These are phyloP conservation scores for Eulemur macaco DNA, from an alignment of 2,113 vertebrate species.

Conservation along the genomic window DNA sequence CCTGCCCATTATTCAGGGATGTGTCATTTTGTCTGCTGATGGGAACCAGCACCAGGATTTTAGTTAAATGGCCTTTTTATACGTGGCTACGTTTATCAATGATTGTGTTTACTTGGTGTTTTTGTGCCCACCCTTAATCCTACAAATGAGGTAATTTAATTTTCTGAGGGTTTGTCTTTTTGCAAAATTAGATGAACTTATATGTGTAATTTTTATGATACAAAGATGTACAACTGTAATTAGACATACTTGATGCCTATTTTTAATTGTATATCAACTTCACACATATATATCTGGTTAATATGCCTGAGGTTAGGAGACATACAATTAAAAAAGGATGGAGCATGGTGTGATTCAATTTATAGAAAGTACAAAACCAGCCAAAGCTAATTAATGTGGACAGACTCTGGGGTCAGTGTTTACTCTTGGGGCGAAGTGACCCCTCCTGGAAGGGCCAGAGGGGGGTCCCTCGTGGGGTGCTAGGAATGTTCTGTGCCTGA, in stretches of 20 bases:
- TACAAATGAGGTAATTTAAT: conserved; percentile 17
- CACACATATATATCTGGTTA: background rate
- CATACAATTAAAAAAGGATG: background rate
- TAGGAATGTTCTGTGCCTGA: background rate
- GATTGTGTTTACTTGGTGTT: conserved; percentile 57
- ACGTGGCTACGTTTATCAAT: conserved; percentile 72
- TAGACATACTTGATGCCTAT: conserved; percentile 6
- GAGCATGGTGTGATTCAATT: background rate
- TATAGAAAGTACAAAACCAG: conserved; percentile 46
- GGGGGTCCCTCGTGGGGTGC: background rate
- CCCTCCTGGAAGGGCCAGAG: background rate
- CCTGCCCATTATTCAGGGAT: conserved; percentile 82
- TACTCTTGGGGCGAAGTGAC: background rate
- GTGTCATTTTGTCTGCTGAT: conserved; percentile 82
- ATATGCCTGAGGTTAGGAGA: conserved; percentile 42
- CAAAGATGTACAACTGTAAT: conserved; percentile 29
- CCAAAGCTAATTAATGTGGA: conserved; percentile 44
- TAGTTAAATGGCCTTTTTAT: conserved; percentile 69
- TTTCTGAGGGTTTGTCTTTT: conserved; percentile 17
- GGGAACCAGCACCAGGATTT: conserved; percentile 77
- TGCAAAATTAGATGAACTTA: background rate
- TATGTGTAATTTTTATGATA: background rate
- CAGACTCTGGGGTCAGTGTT: background rate
- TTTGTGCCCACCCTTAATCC: background rate
- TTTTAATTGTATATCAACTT: conserved; percentile 11